Conservation (phyloP, 2,888 invertebrate genomes). For the Tipula confusa region DNA sequence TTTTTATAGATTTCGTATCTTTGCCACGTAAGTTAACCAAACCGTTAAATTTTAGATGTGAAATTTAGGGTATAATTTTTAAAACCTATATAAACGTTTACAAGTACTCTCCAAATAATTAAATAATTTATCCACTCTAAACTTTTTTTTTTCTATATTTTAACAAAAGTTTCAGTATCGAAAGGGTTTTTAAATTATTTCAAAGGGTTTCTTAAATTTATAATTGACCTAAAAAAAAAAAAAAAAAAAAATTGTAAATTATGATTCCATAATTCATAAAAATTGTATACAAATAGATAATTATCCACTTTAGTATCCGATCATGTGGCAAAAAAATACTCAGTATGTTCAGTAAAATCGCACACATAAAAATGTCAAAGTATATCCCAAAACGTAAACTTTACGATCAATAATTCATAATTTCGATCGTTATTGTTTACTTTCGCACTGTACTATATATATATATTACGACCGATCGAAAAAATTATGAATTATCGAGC, state of each 20-base stretch:
- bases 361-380: constrained; percentile 25
- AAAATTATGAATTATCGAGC: constrained; percentile 5
- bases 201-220: neutral
- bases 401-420: constrained; percentile 12
- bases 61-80: neutral
- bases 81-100: neutral
- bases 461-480: neutral
- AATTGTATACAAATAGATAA: neutral
- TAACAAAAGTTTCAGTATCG: neutral
- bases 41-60: neutral
- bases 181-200: neutral
- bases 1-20: neutral
- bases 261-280: neutral
- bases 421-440: neutral
- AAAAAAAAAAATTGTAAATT: neutral
- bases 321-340: neutral
- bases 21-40: neutral
- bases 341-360: neutral
- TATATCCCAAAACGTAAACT: neutral
- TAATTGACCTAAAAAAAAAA: neutral
- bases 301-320: neutral
- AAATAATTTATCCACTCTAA: neutral
- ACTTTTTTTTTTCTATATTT: neutral
- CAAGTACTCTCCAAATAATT: neutral
- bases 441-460: no score